Evolutionary conservation across 1,140 invertebrate species (phyloP), one percentile per base, ranked within the genome.

Genomic region (Colletes latitarsis): DNA sequence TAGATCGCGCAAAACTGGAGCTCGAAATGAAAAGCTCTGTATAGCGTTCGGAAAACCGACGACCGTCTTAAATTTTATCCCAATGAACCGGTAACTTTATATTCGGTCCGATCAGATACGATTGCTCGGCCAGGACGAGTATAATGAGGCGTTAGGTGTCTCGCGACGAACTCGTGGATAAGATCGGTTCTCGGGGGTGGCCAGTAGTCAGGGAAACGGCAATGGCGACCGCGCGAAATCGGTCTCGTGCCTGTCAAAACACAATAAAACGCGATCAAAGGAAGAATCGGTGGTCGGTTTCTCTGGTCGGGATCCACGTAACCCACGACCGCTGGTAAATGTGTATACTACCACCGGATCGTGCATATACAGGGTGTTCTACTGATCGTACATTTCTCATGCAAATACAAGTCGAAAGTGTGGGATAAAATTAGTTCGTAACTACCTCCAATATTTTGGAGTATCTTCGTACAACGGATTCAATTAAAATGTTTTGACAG

Each of bases 221-320:
- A 19, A 43, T 53, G 71, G 39, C 69, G 83, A 71, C 80, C 79
- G 77, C 77, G 78, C 64, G 90, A 88, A 90, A 91, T 88, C 85
- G 82, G 82, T 80, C 82, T 83, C 87, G 60, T 43, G 69, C 82
- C 84, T 90, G 90, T 90, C 90, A 91, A 90, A 91, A 91, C 89
- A 91, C 89, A 91, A 91, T 91, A 90, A 90, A 90, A 90, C 84
- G 87, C 84, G 87, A 87, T 88, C 88, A 82, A 67, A 63, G 64
- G 72, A 84, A 86, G 84, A 85, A 88, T 80, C 82, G 70, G 21
- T 63, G 75, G 39, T 77, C 73, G 73, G 69, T 83, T 81, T 58
- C 57, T 21, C 2, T 10, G 49, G 49, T 60, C 67, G 43, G 55
- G 55, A 64, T 19, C 58, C 49, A 66, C 52, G 69, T 55, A 39